Percentiles rank a stretch among this genome's conserved stretches.
Conservation (phyloP, 1,140 invertebrate species). For the Macrostomum lignano region DNA sequence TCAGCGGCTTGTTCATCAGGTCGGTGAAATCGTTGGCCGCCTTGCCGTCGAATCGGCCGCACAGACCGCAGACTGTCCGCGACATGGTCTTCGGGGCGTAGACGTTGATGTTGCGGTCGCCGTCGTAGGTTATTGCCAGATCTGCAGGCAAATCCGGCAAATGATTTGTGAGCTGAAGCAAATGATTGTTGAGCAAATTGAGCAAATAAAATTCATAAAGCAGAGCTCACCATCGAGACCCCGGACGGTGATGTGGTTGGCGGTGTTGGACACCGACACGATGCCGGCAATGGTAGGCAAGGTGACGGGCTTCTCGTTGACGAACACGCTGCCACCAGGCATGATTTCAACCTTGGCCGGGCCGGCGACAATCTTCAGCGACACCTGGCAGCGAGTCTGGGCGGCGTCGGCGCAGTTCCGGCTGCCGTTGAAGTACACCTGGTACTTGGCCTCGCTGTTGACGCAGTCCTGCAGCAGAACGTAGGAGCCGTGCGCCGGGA, state of each 20-base stretch:
- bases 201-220: no score
- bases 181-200: no score
- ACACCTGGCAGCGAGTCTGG: background rate
- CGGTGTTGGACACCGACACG: background rate
- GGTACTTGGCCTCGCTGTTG: background rate
- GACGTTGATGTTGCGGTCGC: conserved; percentile 1
- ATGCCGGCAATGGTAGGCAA: background rate
- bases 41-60: conserved; percentile 55
- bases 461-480: background rate
- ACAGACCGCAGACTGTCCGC: conserved; percentile 39
- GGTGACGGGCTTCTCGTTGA: background rate
- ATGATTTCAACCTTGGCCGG: background rate
- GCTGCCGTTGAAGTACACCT: conserved; percentile 2
- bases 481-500: background rate
- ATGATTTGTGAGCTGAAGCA: background rate
- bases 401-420: background rate
- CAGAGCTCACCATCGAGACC: conserved; percentile 1
- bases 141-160: background rate
- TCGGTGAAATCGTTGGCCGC: conserved; percentile 51
- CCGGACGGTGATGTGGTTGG: background rate
- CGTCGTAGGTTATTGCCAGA: conserved; percentile 1
- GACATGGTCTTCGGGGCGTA: background rate
- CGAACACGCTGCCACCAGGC: background rate
- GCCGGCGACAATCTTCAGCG: background rate
- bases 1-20: background rate